phyloP scores from a whole-genome alignment of 2,797 vertebrate genomes.

The Alfaro cultratus region DNA sequence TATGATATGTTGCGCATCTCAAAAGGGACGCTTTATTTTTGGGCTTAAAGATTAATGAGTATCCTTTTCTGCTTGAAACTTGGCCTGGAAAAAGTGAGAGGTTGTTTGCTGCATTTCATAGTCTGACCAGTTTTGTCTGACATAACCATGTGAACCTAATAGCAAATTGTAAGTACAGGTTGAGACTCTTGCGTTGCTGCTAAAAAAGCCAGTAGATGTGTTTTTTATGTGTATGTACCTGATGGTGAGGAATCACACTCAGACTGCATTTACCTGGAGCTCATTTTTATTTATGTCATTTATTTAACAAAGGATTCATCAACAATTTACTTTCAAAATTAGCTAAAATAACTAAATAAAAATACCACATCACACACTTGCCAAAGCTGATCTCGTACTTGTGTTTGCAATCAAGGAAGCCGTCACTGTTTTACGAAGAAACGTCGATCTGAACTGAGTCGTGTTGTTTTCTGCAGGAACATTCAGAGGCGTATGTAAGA shows the following conservation, averaged over 20 bases:
- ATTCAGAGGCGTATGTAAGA: constrained; percentile 98
- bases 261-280: neutral
- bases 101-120: neutral
- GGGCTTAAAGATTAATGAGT: neutral
- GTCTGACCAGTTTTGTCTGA: neutral
- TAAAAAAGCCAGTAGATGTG: neutral
- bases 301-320: neutral
- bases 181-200: neutral
- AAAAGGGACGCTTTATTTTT: neutral
- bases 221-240: neutral
- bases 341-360: neutral
- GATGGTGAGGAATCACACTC: neutral
- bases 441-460: constrained; percentile 8
- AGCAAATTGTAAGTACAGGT: neutral
- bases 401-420: neutral
- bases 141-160: neutral
- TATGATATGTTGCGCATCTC: neutral
- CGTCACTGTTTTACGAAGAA: neutral
- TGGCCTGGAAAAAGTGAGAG: neutral
- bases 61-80: neutral
- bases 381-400: neutral
- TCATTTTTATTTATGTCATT: neutral
- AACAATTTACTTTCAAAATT: neutral
- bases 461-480: constrained; percentile 82
- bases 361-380: neutral